Base-by-base conservation (phyloP, 2,113 vertebrate genomes). In the Poeciliopsis prolifica region DNA sequence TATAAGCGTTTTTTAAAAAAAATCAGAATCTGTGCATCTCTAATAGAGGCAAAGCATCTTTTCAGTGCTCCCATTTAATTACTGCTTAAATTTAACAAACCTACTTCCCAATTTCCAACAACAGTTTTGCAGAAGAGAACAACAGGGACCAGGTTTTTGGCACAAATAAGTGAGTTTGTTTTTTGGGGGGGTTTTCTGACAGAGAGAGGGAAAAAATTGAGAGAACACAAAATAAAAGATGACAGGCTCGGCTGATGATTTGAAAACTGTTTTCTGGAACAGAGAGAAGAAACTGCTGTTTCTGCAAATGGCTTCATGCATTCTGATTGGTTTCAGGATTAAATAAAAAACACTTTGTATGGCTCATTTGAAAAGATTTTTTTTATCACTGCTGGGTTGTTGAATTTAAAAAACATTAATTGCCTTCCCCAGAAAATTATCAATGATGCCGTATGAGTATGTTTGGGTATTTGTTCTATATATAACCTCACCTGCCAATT, bases 401-500 rank as follows among this genome's bases (percentile, higher is more conserved):
- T 29, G 51, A 19, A 62, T n/a, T n/a, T 73, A 54, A 33, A 19
- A 37, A 14, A 80, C 40, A 67, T 69, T 22, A 29, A 30, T 73
- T 9, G 17, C 28, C 61, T 61, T 74, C 61, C 31, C 65, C 2
- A 1, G 65, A 75, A 31, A 74, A 61, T 51, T 44, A 65, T 44
- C 29, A 33, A 13, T 0, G 3, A 28, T 70, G 31, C 13, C n/a
- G 26, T 63, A 61, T 65, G 44, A 19, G 76, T 29, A 15, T 70
- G 58, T 54, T 40, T 64, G 58, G 77, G 68, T 65, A 48, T 80
- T 79, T 62, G 72, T 67, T 73, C 75, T 86, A 78, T 82, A 75
- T 80, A 82, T 81, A 75, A 10, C 10, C 69, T 70, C 37, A 5
- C 33, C 51, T 79, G 64, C 30, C 51, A 74, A 28, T 60, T 75